Percentiles rank a stretch among this genome's conserved stretches.
Evolutionary conservation across 2,113 vertebrate genomes (phyloP).

Genomic region (Empidonax alnorum): DNA sequence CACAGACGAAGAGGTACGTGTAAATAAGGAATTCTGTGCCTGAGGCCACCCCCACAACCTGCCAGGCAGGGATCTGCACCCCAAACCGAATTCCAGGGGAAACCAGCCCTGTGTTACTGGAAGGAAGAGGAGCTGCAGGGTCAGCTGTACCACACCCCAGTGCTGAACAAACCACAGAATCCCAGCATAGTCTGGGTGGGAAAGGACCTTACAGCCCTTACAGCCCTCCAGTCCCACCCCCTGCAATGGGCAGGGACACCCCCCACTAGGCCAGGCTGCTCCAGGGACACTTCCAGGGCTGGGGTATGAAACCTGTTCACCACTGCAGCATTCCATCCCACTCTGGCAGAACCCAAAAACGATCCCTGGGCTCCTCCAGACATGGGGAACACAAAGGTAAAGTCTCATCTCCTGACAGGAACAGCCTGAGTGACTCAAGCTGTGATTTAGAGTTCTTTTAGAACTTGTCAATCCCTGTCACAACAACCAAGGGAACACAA

Average conservation of each 20-base stretch:
- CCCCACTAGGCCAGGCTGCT: neutral
- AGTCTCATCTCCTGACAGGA: neutral
- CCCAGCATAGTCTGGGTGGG: neutral
- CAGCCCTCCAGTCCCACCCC: neutral
- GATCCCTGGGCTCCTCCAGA: neutral
- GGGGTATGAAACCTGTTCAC: neutral
- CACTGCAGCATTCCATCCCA: neutral
- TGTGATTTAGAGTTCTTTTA: neutral
- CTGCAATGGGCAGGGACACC: neutral
- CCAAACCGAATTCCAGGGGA: neutral
- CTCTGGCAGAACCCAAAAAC: neutral
- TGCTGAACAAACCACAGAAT: neutral
- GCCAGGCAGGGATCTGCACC: neutral
- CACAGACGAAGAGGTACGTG: accelerated
- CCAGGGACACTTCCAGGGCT: neutral
- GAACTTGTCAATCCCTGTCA: neutral
- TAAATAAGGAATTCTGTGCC: too few species aligned
- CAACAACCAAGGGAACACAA: neutral
- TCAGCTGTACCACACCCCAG: neutral
- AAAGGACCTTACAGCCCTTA: neutral
- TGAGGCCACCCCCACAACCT: neutral
- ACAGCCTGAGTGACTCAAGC: neutral
- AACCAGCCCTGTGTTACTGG: neutral
- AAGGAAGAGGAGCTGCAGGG: neutral
- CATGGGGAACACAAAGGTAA: neutral